These are phyloP conservation scores for Adelognathus sp. DNA, from an alignment of 2,888 invertebrate genomes.

Conservation along the genomic window DNA sequence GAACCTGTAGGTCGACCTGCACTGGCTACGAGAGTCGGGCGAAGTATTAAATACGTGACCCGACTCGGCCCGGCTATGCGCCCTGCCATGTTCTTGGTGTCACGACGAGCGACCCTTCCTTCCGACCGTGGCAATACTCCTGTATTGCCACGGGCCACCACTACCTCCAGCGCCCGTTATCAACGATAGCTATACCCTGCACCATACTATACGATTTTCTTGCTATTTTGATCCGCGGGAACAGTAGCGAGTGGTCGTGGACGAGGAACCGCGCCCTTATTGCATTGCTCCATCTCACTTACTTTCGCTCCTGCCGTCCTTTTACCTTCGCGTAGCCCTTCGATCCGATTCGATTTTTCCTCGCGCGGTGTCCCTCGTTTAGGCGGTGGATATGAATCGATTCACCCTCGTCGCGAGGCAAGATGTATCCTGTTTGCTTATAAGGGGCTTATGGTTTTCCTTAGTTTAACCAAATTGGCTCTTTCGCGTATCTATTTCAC, in stretches of 20 bases:
- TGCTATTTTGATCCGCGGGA: constrained; percentile 36
- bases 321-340: background rate
- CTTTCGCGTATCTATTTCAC: constrained; percentile 38
- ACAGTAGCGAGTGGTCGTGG: constrained; percentile 25
- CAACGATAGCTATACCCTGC: constrained; percentile 7
- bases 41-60: constrained; percentile 72
- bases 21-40: constrained; percentile 51
- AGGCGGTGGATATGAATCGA: constrained; percentile 37
- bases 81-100: constrained; percentile 47
- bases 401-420: constrained; percentile 27
- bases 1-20: constrained; percentile 16
- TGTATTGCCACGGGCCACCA: constrained; percentile 19
- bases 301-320: background rate
- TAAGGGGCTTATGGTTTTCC: constrained; percentile 37
- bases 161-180: constrained; percentile 32
- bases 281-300: constrained; percentile 11
- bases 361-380: constrained; percentile 9
- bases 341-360: constrained; percentile 9
- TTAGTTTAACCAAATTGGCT: constrained; percentile 38
- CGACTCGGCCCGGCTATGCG: constrained; percentile 60
- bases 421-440: constrained; percentile 38
- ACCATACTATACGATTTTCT: background rate
- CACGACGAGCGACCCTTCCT: constrained; percentile 8
- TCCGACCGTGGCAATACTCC: too few species aligned
- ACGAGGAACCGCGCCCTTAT: constrained; percentile 17